A percentile compares a stretch with the other conserved stretches of the same genome.
Conservation (phyloP, 2,888 invertebrate genomes). For the Sinotaia quadrata region DNA sequence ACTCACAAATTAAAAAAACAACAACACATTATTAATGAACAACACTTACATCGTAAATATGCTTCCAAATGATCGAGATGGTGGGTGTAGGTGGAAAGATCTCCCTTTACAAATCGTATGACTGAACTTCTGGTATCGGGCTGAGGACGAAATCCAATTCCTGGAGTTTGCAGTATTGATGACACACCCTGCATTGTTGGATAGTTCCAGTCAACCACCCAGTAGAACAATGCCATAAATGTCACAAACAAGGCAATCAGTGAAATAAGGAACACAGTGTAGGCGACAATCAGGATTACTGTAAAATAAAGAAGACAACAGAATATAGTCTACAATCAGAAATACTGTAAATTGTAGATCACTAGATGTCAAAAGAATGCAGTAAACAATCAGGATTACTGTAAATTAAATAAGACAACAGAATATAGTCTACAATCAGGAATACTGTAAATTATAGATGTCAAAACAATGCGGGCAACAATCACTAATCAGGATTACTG, state of each 20-base stretch:
- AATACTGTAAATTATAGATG: too few species aligned
- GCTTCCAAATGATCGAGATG: constrained; percentile 60
- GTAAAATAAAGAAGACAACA: too few species aligned
- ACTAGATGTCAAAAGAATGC: too few species aligned
- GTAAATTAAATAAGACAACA: too few species aligned
- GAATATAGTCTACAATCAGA: too few species aligned
- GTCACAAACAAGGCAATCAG: constrained; percentile 94
- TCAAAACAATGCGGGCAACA: too few species aligned
- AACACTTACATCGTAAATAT: constrained; percentile 81
- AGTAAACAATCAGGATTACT: too few species aligned
- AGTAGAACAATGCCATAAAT: constrained; percentile 88
- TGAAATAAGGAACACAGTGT: constrained; percentile 92
- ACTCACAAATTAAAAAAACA: too few species aligned
- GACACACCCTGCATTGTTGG: constrained; percentile 48
- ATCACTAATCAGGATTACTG: too few species aligned
- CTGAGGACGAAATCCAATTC: constrained; percentile 96
- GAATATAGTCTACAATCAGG: too few species aligned
- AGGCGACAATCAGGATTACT: constrained; percentile 79
- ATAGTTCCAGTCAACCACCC: constrained; percentile 47
- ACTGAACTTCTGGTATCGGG: constrained; percentile 95
- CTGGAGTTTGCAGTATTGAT: constrained; percentile 74
- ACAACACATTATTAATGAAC: too few species aligned
- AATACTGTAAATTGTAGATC: too few species aligned
- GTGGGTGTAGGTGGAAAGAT: constrained; percentile 59
- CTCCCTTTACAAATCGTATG: constrained; percentile 86